A percentile compares a stretch with the other conserved stretches of the same genome.
phyloP scores from a whole-genome alignment of 2,888 invertebrate genomes.

The Yponomeuta cagnagella region DNA sequence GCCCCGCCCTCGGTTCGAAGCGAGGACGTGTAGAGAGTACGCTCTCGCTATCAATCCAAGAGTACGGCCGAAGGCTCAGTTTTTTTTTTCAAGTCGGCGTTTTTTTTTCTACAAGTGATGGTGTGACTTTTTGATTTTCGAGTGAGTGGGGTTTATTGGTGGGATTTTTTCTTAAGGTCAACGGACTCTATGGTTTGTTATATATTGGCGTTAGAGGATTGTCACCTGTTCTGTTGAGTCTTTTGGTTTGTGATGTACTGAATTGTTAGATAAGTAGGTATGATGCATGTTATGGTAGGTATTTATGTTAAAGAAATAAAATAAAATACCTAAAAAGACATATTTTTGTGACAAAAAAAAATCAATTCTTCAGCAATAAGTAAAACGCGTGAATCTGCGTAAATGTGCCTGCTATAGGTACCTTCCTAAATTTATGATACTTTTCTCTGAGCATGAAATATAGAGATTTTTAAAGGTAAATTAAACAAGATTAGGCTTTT shows the following conservation, averaged over 20 bases:
- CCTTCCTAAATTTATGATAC: no score
- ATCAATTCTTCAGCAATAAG: neutral
- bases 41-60: constrained; percentile 59
- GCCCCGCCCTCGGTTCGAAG: constrained; percentile 62
- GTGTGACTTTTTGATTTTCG: constrained; percentile 46
- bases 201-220: neutral
- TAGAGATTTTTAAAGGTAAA: no score
- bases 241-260: neutral
- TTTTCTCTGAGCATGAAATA: no score
- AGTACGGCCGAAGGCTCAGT: constrained; percentile 53
- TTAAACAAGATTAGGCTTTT: no score
- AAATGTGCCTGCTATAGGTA: no score
- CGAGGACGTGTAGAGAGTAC: constrained; percentile 49
- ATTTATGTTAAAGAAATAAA: no score
- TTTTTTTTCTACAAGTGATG: constrained; percentile 56
- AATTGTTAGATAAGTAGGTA: neutral
- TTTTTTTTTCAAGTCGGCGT: constrained; percentile 46
- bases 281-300: neutral
- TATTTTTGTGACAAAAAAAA: neutral
- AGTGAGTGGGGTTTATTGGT: constrained; percentile 10
- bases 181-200: neutral
- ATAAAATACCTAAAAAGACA: no score
- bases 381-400: no score
- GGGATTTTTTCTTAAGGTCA: neutral
- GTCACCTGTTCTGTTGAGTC: neutral